Evolutionary conservation across 1,140 invertebrate genomes (phyloP), one percentile per base, ranked within the genome.

Genomic region (Octopus bimaculoides): DNA sequence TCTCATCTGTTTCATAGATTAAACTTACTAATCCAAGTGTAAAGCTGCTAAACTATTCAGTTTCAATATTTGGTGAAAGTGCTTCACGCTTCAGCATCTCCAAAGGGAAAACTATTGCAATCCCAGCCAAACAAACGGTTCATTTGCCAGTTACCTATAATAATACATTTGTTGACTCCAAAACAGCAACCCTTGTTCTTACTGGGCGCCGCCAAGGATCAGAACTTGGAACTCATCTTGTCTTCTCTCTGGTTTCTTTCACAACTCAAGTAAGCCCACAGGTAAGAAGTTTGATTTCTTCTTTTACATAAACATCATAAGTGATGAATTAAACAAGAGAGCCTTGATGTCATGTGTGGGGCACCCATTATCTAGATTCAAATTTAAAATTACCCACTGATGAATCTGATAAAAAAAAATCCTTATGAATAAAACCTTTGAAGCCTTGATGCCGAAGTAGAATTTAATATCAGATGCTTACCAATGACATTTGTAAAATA

Each of bases 1-100:
- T 71, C 6, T 66, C 66, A 54, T 74, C n/a, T 81, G 71, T n/a
- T 55, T 81, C 79, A n/a, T 81, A 90, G 88, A 87, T 90, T 14
- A 88, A 88, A 78, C 77, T 90, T 12, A 88, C 82, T 52, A 91
- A 91, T 79, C 87, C 90, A 5, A 90, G 87, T 83, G 78, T 73
- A 52, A 90, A 90, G 78, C 83, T 87, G 17, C 81, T 91, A 26
- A 82, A 84, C 10, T 91, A 90, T 82, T 82, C 87, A 61, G 82
- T 87, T 1, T 78, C 90, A n/a, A 79, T 91, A n/a, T 86, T 88
- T 41, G 90, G 90, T 5, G 83, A 79, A 53, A 88, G 90, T 83
- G 86, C 87, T 17, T 77, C 84, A 10, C 87, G 90, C 78, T 91
- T 90, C 80, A 55, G 56, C 41, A 81, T 89, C 4, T 86, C 88